phyloP scores from a whole-genome alignment of 2,113 vertebrate species.

The Toxotes jaculatrix region DNA sequence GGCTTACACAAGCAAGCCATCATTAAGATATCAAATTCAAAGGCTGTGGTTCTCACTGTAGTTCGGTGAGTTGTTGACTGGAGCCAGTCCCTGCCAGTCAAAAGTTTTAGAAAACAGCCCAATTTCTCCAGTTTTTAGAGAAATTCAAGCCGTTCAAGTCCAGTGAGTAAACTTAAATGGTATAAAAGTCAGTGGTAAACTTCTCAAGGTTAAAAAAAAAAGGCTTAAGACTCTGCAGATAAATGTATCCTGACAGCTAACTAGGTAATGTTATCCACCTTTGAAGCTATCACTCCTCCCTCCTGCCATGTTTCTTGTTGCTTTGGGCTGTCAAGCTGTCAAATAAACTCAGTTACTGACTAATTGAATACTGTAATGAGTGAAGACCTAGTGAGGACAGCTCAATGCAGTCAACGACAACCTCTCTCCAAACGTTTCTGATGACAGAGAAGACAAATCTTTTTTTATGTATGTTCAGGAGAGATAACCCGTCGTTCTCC shows the following conservation, averaged over 20 bases:
- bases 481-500: constrained; percentile 17
- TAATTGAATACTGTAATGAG: constrained; percentile 33
- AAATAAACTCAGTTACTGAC: constrained; percentile 22
- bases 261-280: neutral
- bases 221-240: neutral
- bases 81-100: neutral
- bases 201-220: too few relatives aligned
- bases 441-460: neutral
- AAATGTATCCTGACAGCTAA: neutral
- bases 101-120: neutral
- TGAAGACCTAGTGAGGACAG: neutral
- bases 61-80: neutral
- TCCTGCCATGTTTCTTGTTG: constrained; percentile 24
- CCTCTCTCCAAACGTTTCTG: neutral
- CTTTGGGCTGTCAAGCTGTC: neutral
- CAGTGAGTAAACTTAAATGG: too few relatives aligned
- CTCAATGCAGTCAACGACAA: neutral
- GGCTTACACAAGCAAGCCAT: neutral
- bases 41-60: neutral
- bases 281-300: neutral
- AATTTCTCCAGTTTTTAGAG: too few relatives aligned
- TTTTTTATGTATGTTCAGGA: neutral
- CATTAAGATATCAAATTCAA: constrained; percentile 61
- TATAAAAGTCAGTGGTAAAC: too few relatives aligned
- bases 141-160: too few relatives aligned